These are phyloP conservation scores for Cygnus atratus DNA, from an alignment of 2,113 vertebrate species.

Conservation along the genomic window DNA sequence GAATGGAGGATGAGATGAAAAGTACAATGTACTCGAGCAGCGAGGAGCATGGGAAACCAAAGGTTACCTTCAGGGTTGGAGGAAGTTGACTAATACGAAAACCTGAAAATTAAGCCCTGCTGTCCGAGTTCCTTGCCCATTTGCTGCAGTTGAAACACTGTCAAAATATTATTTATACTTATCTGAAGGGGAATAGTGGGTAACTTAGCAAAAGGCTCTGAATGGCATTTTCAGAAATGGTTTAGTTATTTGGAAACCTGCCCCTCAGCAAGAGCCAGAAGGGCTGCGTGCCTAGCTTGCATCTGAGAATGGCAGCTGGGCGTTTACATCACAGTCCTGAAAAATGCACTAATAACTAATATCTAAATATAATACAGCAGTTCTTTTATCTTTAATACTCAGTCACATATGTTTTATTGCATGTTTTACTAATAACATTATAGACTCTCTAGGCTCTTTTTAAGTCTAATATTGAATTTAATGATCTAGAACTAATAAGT, in stretches of 20 bases:
- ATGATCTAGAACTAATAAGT: slow-evolving; percentile 56
- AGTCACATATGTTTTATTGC: background rate
- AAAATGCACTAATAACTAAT: slow-evolving; percentile 15
- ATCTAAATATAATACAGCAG: background rate
- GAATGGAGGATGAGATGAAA: background rate
- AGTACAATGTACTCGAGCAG: background rate
- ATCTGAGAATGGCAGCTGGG: background rate
- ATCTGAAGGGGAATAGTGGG: background rate
- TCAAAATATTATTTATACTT: background rate
- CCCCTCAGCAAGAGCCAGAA: background rate
- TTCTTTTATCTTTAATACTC: background rate
- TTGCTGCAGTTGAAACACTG: background rate
- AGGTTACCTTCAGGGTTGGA: accelerated
- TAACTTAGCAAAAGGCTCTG: background rate
- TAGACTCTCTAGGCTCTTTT: slow-evolving; percentile 7
- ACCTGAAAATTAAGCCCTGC: background rate
- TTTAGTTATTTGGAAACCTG: slow-evolving; percentile 15
- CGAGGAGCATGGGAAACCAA: background rate
- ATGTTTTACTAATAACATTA: slow-evolving; percentile 2
- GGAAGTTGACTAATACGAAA: background rate
- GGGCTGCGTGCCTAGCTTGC: accelerated
- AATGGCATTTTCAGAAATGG: slow-evolving; percentile 5
- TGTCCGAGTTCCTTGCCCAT: background rate
- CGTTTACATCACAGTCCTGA: background rate
- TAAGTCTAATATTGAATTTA: slow-evolving; percentile 41